These are phyloP conservation scores for Ageneiosus marmoratus DNA, from an alignment of 2,113 vertebrate genomes.

Conservation along the genomic window DNA sequence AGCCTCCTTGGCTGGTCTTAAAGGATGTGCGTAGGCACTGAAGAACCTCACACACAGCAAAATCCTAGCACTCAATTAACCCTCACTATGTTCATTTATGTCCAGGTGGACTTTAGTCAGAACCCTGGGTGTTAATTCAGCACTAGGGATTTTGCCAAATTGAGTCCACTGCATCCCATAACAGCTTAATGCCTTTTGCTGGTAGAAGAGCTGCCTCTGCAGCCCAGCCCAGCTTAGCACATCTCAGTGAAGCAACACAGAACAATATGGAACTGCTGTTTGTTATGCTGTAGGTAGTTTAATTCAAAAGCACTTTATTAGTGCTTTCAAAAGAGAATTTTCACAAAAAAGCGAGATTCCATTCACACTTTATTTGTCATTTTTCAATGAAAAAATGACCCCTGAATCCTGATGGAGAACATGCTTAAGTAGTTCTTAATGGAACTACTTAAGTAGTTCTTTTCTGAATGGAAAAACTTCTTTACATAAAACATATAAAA, in stretches of 20 bases:
- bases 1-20: constrained; percentile 52
- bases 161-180: constrained; percentile 11
- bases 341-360: background rate
- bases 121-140: background rate
- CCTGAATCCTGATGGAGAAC: background rate
- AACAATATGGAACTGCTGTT: background rate
- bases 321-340: background rate
- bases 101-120: background rate
- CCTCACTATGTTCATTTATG: constrained; percentile 3
- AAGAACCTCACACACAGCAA: constrained; percentile 16
- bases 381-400: background rate
- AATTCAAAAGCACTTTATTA: background rate
- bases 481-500: too few species aligned
- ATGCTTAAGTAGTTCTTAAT: constrained; percentile 39
- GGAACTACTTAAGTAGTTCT: constrained; percentile 44
- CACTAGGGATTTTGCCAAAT: background rate
- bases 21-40: constrained; percentile 42
- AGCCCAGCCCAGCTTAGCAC: background rate
- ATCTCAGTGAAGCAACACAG: background rate
- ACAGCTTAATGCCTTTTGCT: constrained; percentile 41
- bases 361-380: background rate
- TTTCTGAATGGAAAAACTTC: background rate
- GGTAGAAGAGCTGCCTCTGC: background rate
- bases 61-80: background rate
- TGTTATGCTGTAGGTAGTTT: background rate